phyloP scores from a whole-genome alignment of 1,140 invertebrate species.

The Euwallacea fornicatus region DNA sequence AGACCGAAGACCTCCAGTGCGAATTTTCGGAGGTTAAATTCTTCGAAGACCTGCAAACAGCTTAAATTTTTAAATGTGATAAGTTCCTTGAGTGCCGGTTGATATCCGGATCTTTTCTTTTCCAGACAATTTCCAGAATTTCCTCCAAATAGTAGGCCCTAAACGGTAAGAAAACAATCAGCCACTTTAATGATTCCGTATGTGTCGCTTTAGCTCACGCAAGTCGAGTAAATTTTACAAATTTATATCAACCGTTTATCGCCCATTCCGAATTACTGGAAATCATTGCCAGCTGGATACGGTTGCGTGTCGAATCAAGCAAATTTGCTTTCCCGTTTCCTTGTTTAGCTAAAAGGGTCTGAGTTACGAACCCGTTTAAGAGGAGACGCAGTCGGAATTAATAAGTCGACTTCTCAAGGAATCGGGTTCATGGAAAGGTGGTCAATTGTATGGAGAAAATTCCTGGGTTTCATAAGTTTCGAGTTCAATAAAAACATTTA shows the following conservation, averaged over 20 bases:
- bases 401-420: slow-evolving; percentile 1
- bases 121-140: too few species aligned
- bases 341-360: slow-evolving; percentile 4
- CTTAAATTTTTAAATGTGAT: too few species aligned
- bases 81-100: too few species aligned
- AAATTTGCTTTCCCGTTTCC: slow-evolving; percentile 25
- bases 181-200: slow-evolving; percentile 29
- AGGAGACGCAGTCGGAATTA: slow-evolving; percentile 7
- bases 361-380: slow-evolving; percentile 10
- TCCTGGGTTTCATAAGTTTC: too few species aligned
- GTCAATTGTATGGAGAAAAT: too few species aligned
- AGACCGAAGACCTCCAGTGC: too few species aligned
- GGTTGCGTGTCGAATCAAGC: slow-evolving; percentile 24
- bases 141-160: slow-evolving; percentile 9
- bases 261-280: slow-evolving; percentile 28
- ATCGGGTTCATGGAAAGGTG: neutral
- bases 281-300: slow-evolving; percentile 28
- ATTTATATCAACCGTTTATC: slow-evolving; percentile 31
- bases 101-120: too few species aligned
- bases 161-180: slow-evolving; percentile 18
- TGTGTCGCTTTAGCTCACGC: slow-evolving; percentile 29
- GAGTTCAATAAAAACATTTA: too few species aligned
- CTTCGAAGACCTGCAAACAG: too few species aligned
- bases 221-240: slow-evolving; percentile 30
- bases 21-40: too few species aligned